Evolutionary conservation across 2,888 invertebrate genomes (phyloP).

Genomic region (Seira ritae): DNA sequence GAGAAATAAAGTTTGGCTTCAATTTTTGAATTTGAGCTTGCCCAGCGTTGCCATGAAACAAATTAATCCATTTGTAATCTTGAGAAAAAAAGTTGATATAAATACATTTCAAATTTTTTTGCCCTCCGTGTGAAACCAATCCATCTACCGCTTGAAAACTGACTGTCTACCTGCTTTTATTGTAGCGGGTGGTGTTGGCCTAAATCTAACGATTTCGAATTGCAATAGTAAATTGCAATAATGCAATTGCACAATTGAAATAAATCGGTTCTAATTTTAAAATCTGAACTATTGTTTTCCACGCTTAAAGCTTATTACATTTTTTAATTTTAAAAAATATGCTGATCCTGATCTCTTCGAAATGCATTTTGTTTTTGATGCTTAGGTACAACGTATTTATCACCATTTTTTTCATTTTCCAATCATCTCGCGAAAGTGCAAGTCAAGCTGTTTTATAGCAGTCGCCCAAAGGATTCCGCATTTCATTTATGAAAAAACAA

Average conservation of each 20-base stretch:
- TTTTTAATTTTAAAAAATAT: neutral
- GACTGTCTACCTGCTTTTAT: neutral
- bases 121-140: neutral
- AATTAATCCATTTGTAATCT: neutral
- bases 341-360: neutral
- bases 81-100: neutral
- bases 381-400: neutral
- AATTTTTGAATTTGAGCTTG: too few relatives aligned
- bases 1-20: too few relatives aligned
- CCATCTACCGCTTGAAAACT: neutral
- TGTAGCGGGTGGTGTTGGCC: neutral
- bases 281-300: neutral
- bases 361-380: neutral
- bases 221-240: neutral
- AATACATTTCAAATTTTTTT: neutral
- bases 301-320: neutral
- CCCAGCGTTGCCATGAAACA: too few relatives aligned
- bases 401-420: constrained; percentile 3
- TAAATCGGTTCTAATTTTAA: neutral
- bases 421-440: neutral
- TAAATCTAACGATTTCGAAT: neutral
- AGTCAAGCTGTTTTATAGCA: neutral
- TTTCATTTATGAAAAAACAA: neutral
- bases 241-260: neutral
- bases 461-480: neutral